Conservation (phyloP, 2,888 invertebrate species). For the Drosophila aldrichi region DNA sequence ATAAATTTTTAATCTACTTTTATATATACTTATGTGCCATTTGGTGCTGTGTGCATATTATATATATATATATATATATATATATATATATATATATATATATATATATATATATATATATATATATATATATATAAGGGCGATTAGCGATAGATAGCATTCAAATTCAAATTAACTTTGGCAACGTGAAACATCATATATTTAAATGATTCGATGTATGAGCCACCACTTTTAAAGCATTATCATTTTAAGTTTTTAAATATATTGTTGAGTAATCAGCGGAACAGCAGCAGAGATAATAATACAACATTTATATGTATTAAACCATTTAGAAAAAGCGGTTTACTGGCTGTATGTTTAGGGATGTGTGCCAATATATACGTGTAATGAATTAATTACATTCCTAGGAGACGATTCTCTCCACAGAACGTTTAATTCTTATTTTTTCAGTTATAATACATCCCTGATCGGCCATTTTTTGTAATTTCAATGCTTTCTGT, state of each 20-base stretch:
- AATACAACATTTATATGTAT: conserved; percentile 11
- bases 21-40: conserved; percentile 24
- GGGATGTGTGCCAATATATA: conserved; percentile 10
- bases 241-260: neutral
- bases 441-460: conserved; percentile 84
- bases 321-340: conserved; percentile 25
- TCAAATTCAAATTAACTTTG: conserved; percentile 69
- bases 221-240: conserved; percentile 19
- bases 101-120: conserved; percentile 20
- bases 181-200: conserved; percentile 20
- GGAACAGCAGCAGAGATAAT: conserved; percentile 18
- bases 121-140: conserved; percentile 37
- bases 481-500: conserved; percentile 85
- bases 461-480: conserved; percentile 85
- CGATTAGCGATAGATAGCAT: conserved; percentile 78
- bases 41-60: conserved; percentile 36
- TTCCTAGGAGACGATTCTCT: conserved; percentile 84
- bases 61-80: conserved; percentile 28
- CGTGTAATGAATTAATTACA: conserved; percentile 11
- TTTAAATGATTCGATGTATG: conserved; percentile 12
- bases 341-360: conserved; percentile 18
- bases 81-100: conserved; percentile 28
- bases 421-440: conserved; percentile 81
- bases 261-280: conserved; percentile 5
- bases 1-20: conserved; percentile 19